These are phyloP conservation scores for Pseudopleuronectes americanus DNA, from an alignment of 2,797 vertebrate genomes.

Conservation along the genomic window DNA sequence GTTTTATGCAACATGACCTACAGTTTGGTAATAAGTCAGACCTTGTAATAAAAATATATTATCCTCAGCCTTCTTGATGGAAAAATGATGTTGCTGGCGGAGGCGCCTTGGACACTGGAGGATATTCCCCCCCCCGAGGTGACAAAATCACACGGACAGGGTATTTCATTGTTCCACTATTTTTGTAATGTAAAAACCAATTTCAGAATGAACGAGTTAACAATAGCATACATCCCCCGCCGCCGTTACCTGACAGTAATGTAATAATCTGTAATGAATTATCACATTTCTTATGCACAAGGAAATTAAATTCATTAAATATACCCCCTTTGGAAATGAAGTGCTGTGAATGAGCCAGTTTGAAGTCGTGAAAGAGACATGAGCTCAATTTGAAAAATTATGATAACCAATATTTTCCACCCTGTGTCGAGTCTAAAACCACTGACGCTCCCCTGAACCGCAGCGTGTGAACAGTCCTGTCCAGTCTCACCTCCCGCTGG, in stretches of 20 bases:
- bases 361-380: constrained; percentile 55
- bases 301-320: constrained; percentile 78
- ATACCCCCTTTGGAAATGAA: constrained; percentile 72
- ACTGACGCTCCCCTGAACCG: constrained; percentile 7
- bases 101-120: neutral
- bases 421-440: neutral
- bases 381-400: constrained; percentile 41
- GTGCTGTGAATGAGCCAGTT: constrained; percentile 60
- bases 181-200: neutral
- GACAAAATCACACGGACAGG: neutral
- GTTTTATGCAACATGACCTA: too few species aligned
- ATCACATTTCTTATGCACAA: constrained; percentile 75
- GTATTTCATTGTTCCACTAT: neutral
- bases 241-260: constrained; percentile 66
- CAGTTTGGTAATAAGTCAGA: neutral
- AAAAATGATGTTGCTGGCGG: neutral
- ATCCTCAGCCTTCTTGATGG: neutral
- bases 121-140: neutral
- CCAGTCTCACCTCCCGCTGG: constrained; percentile 11
- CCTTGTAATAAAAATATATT: neutral
- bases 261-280: constrained; percentile 76
- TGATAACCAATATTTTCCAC: constrained; percentile 25
- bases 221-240: constrained; percentile 58
- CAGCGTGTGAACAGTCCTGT: constrained; percentile 11
- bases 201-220: constrained; percentile 46